Base-by-base conservation (phyloP, 1,140 invertebrate genomes). In the Cotesia vestalis region DNA sequence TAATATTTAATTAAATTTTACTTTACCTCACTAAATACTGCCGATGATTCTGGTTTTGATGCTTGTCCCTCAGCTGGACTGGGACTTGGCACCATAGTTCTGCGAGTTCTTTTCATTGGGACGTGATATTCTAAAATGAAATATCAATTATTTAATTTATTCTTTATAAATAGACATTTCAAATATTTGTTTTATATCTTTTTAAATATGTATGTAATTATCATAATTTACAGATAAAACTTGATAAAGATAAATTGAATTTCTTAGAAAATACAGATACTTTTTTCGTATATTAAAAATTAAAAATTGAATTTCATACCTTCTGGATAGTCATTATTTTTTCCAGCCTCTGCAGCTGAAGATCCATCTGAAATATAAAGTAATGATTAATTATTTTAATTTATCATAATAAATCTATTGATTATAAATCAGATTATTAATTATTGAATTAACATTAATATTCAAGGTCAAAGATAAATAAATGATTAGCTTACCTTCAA, bases 31-130 rank as follows among this genome's bases (percentile, higher is more conserved):
- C 78, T 85, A 53, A 86, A 77, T 69, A 87, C 78, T 12, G 85
- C 85, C 20, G 86, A 86, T 3, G 87, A 88, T 72, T 88, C 87
- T 12, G 88, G 87, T 64, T 85, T 87, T 1, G 86, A 85, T 12
- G 86, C 84, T 73, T 84, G 82, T 46, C 85, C 84, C 76, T 85
- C 84, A 11, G 83, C 84, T 53, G 86, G 86, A 74, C 82, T 87
- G 14, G 85, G 85, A 80, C 86, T 87, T 62, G 87, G 85, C 60
- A 78, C 79, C 76, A 85, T 79, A 74, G 81, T 85, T 63, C 85
- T 72, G 1, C 85, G 79, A 8, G 81, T 85, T 74, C 83, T 80
- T 74, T 86, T 86, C 4, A 57, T 71, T 17, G 80, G 81, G 11
- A 78, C 69, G 64, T 69, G 64, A 20, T 71, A 73, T 68, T 84